Evolutionary conservation across 2,888 invertebrate genomes (phyloP), one percentile per base, ranked within the genome.

Genomic region (Melieria crassipennis): DNA sequence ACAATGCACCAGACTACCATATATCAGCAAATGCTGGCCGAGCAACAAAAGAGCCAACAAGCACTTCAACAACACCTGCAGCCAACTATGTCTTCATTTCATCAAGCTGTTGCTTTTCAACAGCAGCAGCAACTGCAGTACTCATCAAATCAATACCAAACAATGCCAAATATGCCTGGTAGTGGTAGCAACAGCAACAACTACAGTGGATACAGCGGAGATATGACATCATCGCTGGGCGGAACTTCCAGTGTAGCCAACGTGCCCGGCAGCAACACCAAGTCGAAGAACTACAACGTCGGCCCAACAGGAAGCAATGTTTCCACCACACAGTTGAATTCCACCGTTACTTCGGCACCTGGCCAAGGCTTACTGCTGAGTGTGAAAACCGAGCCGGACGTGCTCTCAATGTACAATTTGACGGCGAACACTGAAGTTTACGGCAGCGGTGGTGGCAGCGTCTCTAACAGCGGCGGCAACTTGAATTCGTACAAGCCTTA

Each of bases 1-100:
- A 87, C 87, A n/a, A 61, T 84, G 71, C 87, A 87, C 72, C 87
- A 87, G 80, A 87, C 87, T 3, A 84, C 79, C n/a, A 80, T 87
- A n/a, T 87, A 87, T 76, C 87, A 87, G 72, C 87, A 87, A 79
- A 84, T 87, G 83, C 71, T 87, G 66, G 86, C 86, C 7, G 87
- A 87, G 75, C 84, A 86, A 65, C 79, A 82, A 69, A 82, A 84
- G 45, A 83, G 81, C 72, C 82, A 80, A 68, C 75, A 78, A 67
- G 72, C 69, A 57, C 77, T 79, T 7, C 77, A 78, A 47, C 81
- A 85, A 52, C 85, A 81, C 65, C 73, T 81, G 52, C 81, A 76
- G 50, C 72, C 76, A 11, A 64, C 60, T 50, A 56, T 79, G 7
- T 65, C 70, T 13, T 76, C 75, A 5, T 69, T 80, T 73, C 81